phyloP scores from a whole-genome alignment of 2,888 invertebrate genomes.

The Brachylomia viminalis region DNA sequence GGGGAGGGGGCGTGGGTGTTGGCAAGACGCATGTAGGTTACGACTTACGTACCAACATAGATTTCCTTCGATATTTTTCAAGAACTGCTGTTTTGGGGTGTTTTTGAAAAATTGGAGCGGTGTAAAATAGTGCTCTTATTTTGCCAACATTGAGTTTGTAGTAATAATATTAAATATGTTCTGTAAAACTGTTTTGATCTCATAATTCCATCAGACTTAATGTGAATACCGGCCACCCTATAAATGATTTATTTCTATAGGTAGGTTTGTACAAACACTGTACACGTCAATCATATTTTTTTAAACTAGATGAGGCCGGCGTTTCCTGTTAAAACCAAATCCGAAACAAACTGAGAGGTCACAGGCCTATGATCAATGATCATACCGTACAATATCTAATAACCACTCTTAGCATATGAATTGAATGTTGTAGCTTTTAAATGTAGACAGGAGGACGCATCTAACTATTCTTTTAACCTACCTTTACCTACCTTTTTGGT shows the following conservation, averaged over 20 bases:
- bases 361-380: too few species aligned
- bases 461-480: neutral
- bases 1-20: slow-evolving; percentile 46
- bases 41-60: slow-evolving; percentile 62
- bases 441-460: neutral
- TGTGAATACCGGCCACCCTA: neutral
- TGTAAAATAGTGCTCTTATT: neutral
- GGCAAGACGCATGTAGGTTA: slow-evolving; percentile 65
- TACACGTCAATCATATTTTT: too few species aligned
- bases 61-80: slow-evolving; percentile 64
- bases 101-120: slow-evolving; percentile 18
- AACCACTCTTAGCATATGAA: neutral
- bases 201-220: neutral
- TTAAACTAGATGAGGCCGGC: too few species aligned
- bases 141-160: neutral
- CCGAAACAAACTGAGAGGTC: too few species aligned
- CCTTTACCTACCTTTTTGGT: neutral
- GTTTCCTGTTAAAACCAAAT: too few species aligned
- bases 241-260: too few species aligned
- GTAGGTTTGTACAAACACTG: too few species aligned
- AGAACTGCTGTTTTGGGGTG: slow-evolving; percentile 32
- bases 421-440: neutral
- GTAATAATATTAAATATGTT: neutral
- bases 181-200: neutral
- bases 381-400: neutral